Base-by-base conservation (phyloP, 2,888 invertebrate genomes). In the Nomada flava region DNA sequence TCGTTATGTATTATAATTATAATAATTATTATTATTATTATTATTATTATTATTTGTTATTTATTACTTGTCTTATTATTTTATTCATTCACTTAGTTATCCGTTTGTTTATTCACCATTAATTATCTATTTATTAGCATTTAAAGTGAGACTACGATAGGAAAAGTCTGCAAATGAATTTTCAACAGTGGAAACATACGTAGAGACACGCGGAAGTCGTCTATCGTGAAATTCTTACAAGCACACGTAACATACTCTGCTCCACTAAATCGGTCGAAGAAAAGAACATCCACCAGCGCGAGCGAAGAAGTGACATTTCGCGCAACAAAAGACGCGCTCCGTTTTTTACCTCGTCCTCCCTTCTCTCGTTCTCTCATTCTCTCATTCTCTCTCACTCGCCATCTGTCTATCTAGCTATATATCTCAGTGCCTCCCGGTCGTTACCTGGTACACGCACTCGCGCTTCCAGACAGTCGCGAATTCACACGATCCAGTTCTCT, bases 121-220 rank as follows among this genome's bases (percentile, higher is more conserved):
- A 85, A 75, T 80, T 62, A 75, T 81, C 60, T 26, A 29, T 67
- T 67, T 60, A 77, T 63, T 64, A 53, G 52, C 62, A 75, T 60
- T 76, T 80, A 63, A 85, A 83, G 71, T 79, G 81, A 74, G 83
- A 70, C 83, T 82, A 86, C 76, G 75, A 81, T 76, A 80, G 82
- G 75, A 80, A 79, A 82, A 69, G 76, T 62, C 74, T 76, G 79
- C 62, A 83, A 81, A 83, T 65, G 53, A 70, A 44, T 78, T 72
- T 50, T 67, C 52, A 67, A 70, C 26, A 29, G 13, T 75, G 68
- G 59, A 76, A 77, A 72, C 67, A 23, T 62, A 64, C 62, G 36
- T 68, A 42, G 72, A 74, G 68, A 68, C 44, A 52, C 11, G 55
- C 36, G 73, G 64, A 79, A 74, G 77, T 70, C 20, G 57, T 52